Conservation (phyloP, 2,888 invertebrate genomes). For the Tupiocoris notatus region DNA sequence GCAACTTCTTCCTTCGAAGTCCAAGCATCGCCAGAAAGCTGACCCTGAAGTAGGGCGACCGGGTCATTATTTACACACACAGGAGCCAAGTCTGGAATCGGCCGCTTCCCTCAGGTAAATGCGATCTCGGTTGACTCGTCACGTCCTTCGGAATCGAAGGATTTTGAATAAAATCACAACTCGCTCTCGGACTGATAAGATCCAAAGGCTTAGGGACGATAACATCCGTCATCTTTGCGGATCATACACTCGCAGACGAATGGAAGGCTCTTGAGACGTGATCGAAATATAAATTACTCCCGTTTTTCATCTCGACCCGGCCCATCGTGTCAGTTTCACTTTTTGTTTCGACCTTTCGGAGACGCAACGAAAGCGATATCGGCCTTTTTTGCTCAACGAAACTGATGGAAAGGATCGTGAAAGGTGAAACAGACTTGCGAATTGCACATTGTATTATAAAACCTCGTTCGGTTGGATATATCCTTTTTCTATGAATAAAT, state of each 20-base stretch:
- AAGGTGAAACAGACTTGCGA: not conserved
- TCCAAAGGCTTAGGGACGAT: no score
- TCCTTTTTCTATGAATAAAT: not conserved
- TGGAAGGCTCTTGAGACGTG: no score
- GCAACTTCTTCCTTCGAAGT: not conserved
- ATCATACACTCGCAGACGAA: no score
- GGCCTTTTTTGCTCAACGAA: not conserved
- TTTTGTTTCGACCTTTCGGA: not conserved
- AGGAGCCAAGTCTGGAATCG: not conserved
- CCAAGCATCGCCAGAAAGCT: not conserved
- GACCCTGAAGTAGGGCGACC: slow-evolving; percentile 28
- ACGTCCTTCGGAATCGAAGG: not conserved
- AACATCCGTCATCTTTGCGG: no score
- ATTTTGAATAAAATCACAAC: no score
- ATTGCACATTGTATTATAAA: not conserved
- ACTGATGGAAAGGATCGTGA: not conserved
- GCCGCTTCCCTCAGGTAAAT: not conserved
- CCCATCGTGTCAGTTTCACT: not conserved
- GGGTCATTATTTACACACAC: not conserved
- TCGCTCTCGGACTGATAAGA: no score
- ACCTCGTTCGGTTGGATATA: not conserved
- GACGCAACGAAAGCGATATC: not conserved
- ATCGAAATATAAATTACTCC: not conserved
- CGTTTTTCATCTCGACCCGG: not conserved
- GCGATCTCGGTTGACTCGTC: not conserved